Base-by-base conservation (phyloP, 1,140 invertebrate genomes). In the Liolophura sinensis region DNA sequence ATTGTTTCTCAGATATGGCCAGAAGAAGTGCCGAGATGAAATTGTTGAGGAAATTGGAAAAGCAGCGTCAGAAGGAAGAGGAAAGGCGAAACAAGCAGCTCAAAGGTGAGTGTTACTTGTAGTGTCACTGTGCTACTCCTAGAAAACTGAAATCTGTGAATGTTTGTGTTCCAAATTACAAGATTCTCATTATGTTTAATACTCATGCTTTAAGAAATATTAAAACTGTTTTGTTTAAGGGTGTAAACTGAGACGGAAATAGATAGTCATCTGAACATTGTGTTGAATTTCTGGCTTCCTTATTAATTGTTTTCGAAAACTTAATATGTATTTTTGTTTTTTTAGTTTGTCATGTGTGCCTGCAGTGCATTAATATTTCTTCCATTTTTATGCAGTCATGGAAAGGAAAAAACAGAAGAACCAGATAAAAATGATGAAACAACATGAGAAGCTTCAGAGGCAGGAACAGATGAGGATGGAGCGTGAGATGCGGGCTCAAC, bases 391-490 rank as follows among this genome's bases (percentile, higher is more conserved):
- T 46, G n/a, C 71, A 80, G 82, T 73, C 20, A 48, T 77, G 31
- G 76, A 83, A 65, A 75, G 73, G 69, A 78, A 75, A 68, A 80
- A 79, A 58, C 79, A 84, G 62, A 83, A 82, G 60, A 84, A 86
- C 55, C 83, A 83, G 80, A 78, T 58, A 81, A 90, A 90, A 84
- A 81, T 92, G 63, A 84, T 90, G 60, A 89, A 90, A 75, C 91
- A 93, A 71, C 88, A 91, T 67, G 93, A 96, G 80, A 90, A 91
- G 73, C 87, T 89, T 47, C 92, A 94, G 73, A 87, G 90, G 66
- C 88, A 92, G 76, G 92, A 93, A 78, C 90, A 91, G 72, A 88
- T 90, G 59, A 86, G 90, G 52, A 87, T 90, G 62, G 92, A 93
- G 76, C 87, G 89, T 67, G 92, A 93, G 77, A 86, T 91, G 27